Percentiles rank a stretch among this genome's conserved stretches.
phyloP scores from a whole-genome alignment of 1,140 invertebrate species.

The Aculops lycopersici region DNA sequence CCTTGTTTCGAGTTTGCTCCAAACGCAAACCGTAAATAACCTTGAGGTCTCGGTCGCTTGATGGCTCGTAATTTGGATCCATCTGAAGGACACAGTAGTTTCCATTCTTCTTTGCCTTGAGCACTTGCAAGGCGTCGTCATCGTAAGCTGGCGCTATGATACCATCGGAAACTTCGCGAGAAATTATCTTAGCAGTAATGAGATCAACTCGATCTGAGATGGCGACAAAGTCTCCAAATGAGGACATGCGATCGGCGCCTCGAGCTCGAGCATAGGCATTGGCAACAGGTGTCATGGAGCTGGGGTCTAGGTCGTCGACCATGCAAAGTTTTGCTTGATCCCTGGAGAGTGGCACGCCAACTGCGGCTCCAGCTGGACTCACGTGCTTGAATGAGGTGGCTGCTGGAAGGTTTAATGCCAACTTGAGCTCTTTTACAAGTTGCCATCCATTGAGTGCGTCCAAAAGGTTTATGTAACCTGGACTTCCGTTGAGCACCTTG shows the following conservation, averaged over 20 bases:
- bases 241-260: conserved; percentile 88
- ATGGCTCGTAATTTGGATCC: conserved; percentile 49
- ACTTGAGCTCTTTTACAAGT: conserved; percentile 54
- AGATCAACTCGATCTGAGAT: conserved; percentile 67
- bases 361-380: conserved; percentile 32
- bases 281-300: conserved; percentile 47
- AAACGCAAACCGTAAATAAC: conserved; percentile 63
- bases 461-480: conserved; percentile 85
- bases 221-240: conserved; percentile 89
- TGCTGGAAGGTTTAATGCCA: conserved; percentile 43
- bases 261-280: conserved; percentile 73
- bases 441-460: conserved; percentile 93
- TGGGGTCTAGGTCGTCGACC: conserved; percentile 42
- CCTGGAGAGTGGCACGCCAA: conserved; percentile 36
- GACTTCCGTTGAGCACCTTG: conserved; percentile 65
- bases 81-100: conserved; percentile 72
- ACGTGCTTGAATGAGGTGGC: conserved; percentile 95
- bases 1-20: conserved; percentile 70
- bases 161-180: conserved; percentile 61
- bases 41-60: conserved; percentile 35
- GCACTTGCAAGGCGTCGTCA: conserved; percentile 42
- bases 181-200: conserved; percentile 38
- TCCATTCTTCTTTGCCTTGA: conserved; percentile 82
- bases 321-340: conserved; percentile 58
- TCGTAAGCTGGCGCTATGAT: conserved; percentile 73